phyloP scores from a whole-genome alignment of 2,888 invertebrate genomes.

The Cacoxenus indagator region DNA sequence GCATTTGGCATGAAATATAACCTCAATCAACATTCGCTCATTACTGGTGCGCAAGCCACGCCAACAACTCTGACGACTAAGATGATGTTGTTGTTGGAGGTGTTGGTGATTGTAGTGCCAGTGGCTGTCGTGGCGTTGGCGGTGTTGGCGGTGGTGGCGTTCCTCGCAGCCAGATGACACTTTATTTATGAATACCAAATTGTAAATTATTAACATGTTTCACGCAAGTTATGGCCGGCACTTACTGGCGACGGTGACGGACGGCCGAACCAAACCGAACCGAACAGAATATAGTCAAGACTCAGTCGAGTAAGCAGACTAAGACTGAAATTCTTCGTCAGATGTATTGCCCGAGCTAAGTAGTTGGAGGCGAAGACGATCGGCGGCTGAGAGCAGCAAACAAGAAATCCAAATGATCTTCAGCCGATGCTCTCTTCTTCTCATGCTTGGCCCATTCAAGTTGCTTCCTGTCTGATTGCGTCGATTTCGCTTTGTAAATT shows the following conservation, averaged over 20 bases:
- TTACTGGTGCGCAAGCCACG: constrained; percentile 36
- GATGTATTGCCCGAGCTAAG: no score
- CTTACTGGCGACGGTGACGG: constrained; percentile 1
- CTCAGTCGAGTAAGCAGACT: constrained; percentile 36
- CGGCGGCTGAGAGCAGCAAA: no score
- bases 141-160: constrained; percentile 33
- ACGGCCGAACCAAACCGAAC: constrained; percentile 9
- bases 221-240: constrained; percentile 63
- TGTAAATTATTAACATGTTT: constrained; percentile 71
- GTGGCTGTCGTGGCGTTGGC: constrained; percentile 24
- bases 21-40: constrained; percentile 69
- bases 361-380: no score
- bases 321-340: constrained; percentile 9
- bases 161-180: constrained; percentile 54
- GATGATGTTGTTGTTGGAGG: constrained; percentile 9
- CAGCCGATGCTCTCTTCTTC: no score
- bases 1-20: constrained; percentile 60
- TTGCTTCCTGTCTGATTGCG: no score
- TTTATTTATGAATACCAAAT: constrained; percentile 71
- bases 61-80: constrained; percentile 1
- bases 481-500: constrained; percentile 48
- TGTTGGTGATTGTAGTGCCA: not conserved
- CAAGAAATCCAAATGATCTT: no score
- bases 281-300: constrained; percentile 34
- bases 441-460: constrained; percentile 16